Percentiles rank a stretch among this genome's conserved stretches.
Conservation (phyloP, 2,888 invertebrate genomes). For the Melieria omissa region DNA sequence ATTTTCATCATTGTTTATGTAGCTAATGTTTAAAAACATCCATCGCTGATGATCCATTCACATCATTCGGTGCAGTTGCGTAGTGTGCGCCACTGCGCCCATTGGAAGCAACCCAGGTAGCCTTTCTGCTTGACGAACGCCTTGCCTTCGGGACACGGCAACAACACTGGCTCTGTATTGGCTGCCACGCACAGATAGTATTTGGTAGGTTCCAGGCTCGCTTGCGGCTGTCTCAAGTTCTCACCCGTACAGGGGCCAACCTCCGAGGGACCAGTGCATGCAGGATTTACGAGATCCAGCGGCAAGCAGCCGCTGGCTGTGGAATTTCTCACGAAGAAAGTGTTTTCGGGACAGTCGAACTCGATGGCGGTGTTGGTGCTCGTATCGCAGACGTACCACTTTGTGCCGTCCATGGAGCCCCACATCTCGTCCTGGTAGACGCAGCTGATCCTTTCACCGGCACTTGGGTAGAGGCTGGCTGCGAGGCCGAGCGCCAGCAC, state of each 20-base stretch:
- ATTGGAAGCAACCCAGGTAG: constrained; percentile 49
- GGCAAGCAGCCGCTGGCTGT: constrained; percentile 51
- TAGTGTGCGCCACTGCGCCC: constrained; percentile 46
- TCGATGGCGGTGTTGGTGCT: constrained; percentile 41
- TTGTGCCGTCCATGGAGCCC: constrained; percentile 46
- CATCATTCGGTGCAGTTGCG: constrained; percentile 34
- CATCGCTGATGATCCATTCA: neutral
- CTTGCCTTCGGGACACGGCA: constrained; percentile 41
- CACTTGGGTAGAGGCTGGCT: neutral
- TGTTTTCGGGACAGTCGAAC: constrained; percentile 40
- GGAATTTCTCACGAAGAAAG: constrained; percentile 49
- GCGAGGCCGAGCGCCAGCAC: constrained; percentile 32
- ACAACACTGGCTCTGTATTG: constrained; percentile 32
- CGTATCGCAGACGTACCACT: constrained; percentile 46
- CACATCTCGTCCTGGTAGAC: constrained; percentile 44
- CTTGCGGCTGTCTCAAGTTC: constrained; percentile 43
- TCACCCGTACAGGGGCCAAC: constrained; percentile 37
- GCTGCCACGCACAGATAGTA: constrained; percentile 46
- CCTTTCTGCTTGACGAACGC: constrained; percentile 46
- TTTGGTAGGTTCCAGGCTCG: constrained; percentile 42
- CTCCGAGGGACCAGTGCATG: constrained; percentile 40
- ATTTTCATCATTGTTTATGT: no score
- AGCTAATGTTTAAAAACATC: neutral
- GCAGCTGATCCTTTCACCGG: constrained; percentile 31
- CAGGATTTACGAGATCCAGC: constrained; percentile 26